Percentiles rank a stretch among this genome's conserved stretches.
phyloP scores from a whole-genome alignment of 2,888 invertebrate species.

The Latrodectus hesperus region DNA sequence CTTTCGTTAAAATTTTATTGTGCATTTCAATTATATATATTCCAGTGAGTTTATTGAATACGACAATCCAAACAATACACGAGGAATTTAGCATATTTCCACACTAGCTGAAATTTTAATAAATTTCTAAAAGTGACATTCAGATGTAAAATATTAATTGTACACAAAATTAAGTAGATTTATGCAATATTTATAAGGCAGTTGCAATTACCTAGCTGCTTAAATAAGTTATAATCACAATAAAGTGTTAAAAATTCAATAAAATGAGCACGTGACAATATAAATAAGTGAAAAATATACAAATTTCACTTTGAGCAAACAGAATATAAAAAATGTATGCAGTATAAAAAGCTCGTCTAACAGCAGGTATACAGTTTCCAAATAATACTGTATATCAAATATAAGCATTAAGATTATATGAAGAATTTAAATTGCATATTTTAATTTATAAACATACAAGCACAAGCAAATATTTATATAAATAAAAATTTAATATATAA shows the following conservation, averaged over 20 bases:
- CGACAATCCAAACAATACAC: background rate
- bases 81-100: background rate
- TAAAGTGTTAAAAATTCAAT: background rate
- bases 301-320: conserved; percentile 44
- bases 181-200: background rate
- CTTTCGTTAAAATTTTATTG: conserved; percentile 32
- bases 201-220: background rate
- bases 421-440: conserved; percentile 51
- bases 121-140: background rate
- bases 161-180: background rate
- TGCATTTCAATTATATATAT: conserved; percentile 28
- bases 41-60: background rate
- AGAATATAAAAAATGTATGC: conserved; percentile 3
- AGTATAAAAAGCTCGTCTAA: conserved; percentile 57
- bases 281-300: background rate
- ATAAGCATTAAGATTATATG: conserved; percentile 47
- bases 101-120: background rate
- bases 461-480: conserved; percentile 39
- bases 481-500: conserved; percentile 52
- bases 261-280: background rate
- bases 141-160: background rate
- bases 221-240: background rate
- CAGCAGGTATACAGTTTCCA: conserved; percentile 45
- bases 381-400: conserved; percentile 46
- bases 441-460: conserved; percentile 40